Conservation (phyloP, 2,113 vertebrate genomes). For the Osmerus mordax region DNA sequence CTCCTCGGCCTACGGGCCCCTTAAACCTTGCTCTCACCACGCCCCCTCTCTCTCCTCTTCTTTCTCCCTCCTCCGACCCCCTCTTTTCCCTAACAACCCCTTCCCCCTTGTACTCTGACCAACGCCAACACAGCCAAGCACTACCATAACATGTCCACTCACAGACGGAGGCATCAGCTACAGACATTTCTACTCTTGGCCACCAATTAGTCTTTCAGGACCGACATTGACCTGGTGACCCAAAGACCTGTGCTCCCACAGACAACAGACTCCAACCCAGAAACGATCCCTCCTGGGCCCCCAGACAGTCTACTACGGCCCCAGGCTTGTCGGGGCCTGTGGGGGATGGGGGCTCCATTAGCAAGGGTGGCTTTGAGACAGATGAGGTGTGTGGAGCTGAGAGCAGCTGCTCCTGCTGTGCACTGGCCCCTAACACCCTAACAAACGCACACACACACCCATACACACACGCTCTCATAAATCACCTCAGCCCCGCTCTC, state of each 20-base stretch:
- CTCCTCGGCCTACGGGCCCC: slow-evolving; percentile 65
- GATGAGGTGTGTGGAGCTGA: slow-evolving; percentile 86
- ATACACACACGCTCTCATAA: slow-evolving; percentile 78
- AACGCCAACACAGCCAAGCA: neutral
- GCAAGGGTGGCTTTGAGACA: slow-evolving; percentile 83
- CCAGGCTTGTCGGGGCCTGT: slow-evolving; percentile 72
- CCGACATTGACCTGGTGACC: slow-evolving; percentile 52
- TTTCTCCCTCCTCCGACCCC: neutral
- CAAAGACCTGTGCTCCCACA: slow-evolving; percentile 36
- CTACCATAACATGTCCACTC: neutral
- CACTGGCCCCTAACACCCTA: slow-evolving; percentile 65
- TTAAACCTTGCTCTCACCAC: neutral
- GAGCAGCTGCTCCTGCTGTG: slow-evolving; percentile 86
- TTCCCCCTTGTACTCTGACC: neutral
- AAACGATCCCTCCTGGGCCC: slow-evolving; percentile 40
- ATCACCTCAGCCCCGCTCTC: slow-evolving; percentile 79
- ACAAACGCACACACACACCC: slow-evolving; percentile 14
- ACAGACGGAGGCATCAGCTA: neutral
- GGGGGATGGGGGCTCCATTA: slow-evolving; percentile 78
- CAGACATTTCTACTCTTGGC: slow-evolving; percentile 34
- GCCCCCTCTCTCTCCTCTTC: slow-evolving; percentile 1
- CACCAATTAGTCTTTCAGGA: slow-evolving; percentile 49
- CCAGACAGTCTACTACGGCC: slow-evolving; percentile 71
- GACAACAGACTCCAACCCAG: slow-evolving; percentile 49
- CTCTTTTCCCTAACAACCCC: neutral